Base-by-base conservation (phyloP, 2,888 invertebrate genomes). In the Andrena dorsata region DNA sequence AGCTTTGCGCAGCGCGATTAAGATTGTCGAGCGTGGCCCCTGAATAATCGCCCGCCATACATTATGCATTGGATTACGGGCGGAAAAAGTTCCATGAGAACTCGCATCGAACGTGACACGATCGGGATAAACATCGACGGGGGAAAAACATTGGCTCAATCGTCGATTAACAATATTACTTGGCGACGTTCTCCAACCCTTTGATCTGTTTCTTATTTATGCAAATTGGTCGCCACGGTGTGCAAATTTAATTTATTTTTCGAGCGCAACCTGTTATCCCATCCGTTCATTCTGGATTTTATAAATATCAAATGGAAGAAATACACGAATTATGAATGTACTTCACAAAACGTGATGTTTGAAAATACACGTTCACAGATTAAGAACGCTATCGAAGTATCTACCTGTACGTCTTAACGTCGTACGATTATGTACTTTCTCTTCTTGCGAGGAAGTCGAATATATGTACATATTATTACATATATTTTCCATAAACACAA, bases 401-500 rank as follows among this genome's bases (percentile, higher is more conserved):
- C 23, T 20, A 26, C 20, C 10, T 23, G 0, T 56, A 26, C 26
- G 20, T 26, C 10, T 56, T 13, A 72, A 84, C 70, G 68, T 69
- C 41, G 16, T 41, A 16, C 41, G 41, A 72, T 84, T 74, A 69
- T 72, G 41, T 78, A 73, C 83, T 85, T 87, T 85, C 81, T 65
- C 85, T 66, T 75, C 16, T 58, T 49, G 23, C 30, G 64, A 63
- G 13, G 53, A 71, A 63, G 32, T 68, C 76, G 60, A 63, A 77
- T 72, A 83, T 80, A 72, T 72, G 41, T 51, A 60, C 56, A 66
- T 58, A 70, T 70, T 70, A 47, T 56, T 56, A 68, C 51, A 68
- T 53, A 76, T 61, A 87, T 87, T 83, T 70, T 87, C 79, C 79
- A 77, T 76, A 79, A 70, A 63, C 51, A 56, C 60, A 65, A 64